Base-by-base conservation (phyloP, 2,888 invertebrate species). In the Eupithecia vulgata region DNA sequence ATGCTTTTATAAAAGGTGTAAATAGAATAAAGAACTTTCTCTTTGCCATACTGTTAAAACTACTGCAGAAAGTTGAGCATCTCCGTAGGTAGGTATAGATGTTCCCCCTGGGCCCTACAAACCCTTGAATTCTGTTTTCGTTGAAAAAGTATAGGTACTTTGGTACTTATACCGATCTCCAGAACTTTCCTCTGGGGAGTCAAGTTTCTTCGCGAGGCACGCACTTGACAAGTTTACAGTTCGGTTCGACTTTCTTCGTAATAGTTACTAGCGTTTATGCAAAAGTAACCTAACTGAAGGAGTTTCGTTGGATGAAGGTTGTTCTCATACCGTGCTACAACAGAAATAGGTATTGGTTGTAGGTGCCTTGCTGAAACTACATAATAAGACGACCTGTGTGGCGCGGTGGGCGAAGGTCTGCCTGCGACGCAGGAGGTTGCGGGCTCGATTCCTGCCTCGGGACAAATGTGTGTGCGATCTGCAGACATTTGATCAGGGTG, bases 181-280 rank as follows among this genome's bases (percentile, higher is more conserved):
- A 40, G 62, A 72, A 70, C 68, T 75, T 70, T 59, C 37, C 70
- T 70, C 72, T 15, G 48, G 75, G 70, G 70, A 59, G 40, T 17
- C 67, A 70, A 72, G 45, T 72, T 68, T 70, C 71, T 69, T 25
- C 25, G 57, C 61, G 68, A 42, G 67, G 72, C 75, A 72, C 75
- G 72, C 72, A 75, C 70, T 75, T 75, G 72, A 70, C 70, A 70
- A 70, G 40, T 75, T 72, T 68, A 67, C 67, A 48, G 72, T 75
- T 72, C 67, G 37, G 61, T 67, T 30, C 57, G 57, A 40, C 64
- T 67, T 64, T 59, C 40, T 42, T 42, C 57, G 57, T 57, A 21
- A 57, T 57, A 57, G 57, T 57, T 57, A 25, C 21, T 57, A 12
- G 57, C 57, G 57, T 25, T 57, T 57, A 52, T 52, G 52, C 10